Conservation (phyloP, 2,888 invertebrate genomes). For the Tiliacea aurago region DNA sequence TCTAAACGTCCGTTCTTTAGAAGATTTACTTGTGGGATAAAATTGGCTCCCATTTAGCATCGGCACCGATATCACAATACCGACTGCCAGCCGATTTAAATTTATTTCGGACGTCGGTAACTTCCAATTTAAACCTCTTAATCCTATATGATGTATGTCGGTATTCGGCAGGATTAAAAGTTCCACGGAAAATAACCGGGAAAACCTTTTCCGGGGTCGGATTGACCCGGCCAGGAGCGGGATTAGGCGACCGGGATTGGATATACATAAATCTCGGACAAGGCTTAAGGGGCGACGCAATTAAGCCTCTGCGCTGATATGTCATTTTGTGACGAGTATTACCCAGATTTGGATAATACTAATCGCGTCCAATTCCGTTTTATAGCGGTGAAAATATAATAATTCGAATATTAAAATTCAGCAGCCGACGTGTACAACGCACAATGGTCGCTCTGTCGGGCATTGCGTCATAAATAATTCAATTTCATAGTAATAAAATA, state of each 20-base stretch:
- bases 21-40: conserved; percentile 87
- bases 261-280: conserved; percentile 89
- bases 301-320: conserved; percentile 88
- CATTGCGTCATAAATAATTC: conserved; percentile 89
- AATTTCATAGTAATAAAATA: conserved; percentile 91
- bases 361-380: conserved; percentile 76
- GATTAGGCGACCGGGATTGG: conserved; percentile 90
- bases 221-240: conserved; percentile 89
- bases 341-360: conserved; percentile 74
- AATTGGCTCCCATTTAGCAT: conserved; percentile 88
- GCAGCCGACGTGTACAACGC: conserved; percentile 79
- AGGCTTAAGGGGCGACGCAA: conserved; percentile 89
- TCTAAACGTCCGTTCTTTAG: conserved; percentile 76
- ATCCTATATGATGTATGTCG: conserved; percentile 91
- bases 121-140: conserved; percentile 91
- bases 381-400: conserved; percentile 76
- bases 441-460: conserved; percentile 84
- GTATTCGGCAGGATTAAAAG: conserved; percentile 91
- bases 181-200: conserved; percentile 91
- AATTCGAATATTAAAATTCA: conserved; percentile 90
- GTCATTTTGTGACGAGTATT: conserved; percentile 87
- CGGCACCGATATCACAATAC: conserved; percentile 89
- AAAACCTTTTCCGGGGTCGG: conserved; percentile 90
- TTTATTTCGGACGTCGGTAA: conserved; percentile 91
- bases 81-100: conserved; percentile 90